Evolutionary conservation across 2,113 vertebrate genomes (phyloP), one percentile per base, ranked within the genome.

Genomic region (Osmerus eperlanus): DNA sequence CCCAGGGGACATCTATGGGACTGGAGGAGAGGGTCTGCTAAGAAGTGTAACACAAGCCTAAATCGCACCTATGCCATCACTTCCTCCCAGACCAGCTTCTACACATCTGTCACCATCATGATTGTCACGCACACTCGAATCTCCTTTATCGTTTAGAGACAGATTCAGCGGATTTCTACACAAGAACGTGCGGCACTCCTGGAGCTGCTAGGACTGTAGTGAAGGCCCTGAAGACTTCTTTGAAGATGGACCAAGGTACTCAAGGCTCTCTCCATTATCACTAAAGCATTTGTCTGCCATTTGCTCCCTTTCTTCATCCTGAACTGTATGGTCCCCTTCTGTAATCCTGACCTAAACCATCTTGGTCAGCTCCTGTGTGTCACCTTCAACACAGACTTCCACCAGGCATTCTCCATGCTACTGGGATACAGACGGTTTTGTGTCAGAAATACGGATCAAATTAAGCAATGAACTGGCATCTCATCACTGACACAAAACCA

Each of bases 1-100:
- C 74, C 8, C 64, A 70, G 61, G 83, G 73, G 1, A 28, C 11
- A 14, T 51, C 52, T 51, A 1, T 32, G 47, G 5, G 68, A 3
- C 3, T 51, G 63, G 32, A 29, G 18, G 74, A 63, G 18, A 2
- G 47, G 68, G 8, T 72, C 52, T 25, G 76, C 52, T 0, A 68
- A 72, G 0, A 81, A 0, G 70, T 90, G 88, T 3, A 81, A 88
- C 1, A 65, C 86, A 64, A 87, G 74, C 41, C 77, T 93, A 64
- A 90, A 88, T 70, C 71, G 67, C 6, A 72, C 84, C 1, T 89
- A 88, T 0, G 86, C 85, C 52, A 72, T 90, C 71, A 71, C 84
- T 68, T 92, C 88, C 53, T 88, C 78, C 3, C 19, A 67, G 53
- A 68, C 68, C 15, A 59, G 56, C 4, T 59, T 59, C 56, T 21